Evolutionary conservation across 2,888 invertebrate species (phyloP), one percentile per base, ranked within the genome.

Genomic region (Iselma pallidipennis): DNA sequence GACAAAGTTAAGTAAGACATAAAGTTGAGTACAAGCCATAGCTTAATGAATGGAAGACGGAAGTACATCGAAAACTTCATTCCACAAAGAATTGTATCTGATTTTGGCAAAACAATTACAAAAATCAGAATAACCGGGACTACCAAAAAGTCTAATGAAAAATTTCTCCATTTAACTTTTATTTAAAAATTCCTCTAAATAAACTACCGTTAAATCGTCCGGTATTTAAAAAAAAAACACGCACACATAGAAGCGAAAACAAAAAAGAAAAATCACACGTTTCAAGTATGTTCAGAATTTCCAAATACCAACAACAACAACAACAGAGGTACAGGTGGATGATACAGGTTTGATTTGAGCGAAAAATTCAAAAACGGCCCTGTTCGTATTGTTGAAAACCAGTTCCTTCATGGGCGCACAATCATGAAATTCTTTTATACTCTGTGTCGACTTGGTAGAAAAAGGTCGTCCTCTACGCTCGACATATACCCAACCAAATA

Each of bases 1-100:
- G n/a, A n/a, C n/a, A n/a, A n/a, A n/a, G n/a, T n/a, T 57, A 59
- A 90, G 89, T 67, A 96, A 96, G 83, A 96, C 97, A 77, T 96
- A 96, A 81, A 96, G 95, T 0, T 80, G 96, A 55, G 95, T 95
- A 0, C 88, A 88, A 72, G 96, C 96, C 0, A 81, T 97, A 21
- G 90, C 93, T 2, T 81, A 91, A 12, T 94, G 94, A 0, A 82
- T 94, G 79, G 85, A 87, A 78, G 86, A 87, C 54, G 85, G 87
- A 45, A 26, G 26, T 1, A 77, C 81, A 28, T 70, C 65, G 45
- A 63, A 74, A 1, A 70, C 66, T 49, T 66, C 67, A 45, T 68
- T 68, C 58, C 61, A 74, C 52, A 82, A 81, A 55, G 78, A 80
- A 21, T 70, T 83, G 2, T 85, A 86, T 72, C 76, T 78, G 1